phyloP scores from a whole-genome alignment of 2,888 invertebrate species.

The Microctonus brassicae region DNA sequence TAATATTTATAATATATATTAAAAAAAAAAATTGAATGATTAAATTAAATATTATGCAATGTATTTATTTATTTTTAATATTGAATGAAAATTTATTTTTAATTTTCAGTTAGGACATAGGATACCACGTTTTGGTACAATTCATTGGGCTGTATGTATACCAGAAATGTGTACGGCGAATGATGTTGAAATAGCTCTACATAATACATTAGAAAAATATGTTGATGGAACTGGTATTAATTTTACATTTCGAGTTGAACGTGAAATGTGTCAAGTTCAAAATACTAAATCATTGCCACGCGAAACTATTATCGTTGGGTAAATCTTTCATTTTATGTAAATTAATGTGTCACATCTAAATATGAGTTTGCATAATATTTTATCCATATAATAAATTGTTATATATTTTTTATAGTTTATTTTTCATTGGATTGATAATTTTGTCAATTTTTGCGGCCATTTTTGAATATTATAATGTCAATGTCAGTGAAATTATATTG shows the following conservation, averaged over 20 bases:
- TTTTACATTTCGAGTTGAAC: constrained; percentile 74
- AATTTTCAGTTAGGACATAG: constrained; percentile 77
- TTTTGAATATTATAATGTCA: constrained; percentile 62
- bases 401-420: constrained; percentile 60
- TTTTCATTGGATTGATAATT: constrained; percentile 70
- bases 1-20: too few relatives aligned
- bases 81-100: not conserved
- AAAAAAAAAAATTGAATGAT: too few relatives aligned
- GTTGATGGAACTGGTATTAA: constrained; percentile 73
- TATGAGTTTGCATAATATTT: not conserved
- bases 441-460: constrained; percentile 65
- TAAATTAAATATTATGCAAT: not conserved
- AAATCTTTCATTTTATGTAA: constrained; percentile 37
- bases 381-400: not conserved
- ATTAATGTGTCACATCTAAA: not conserved
- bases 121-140: constrained; percentile 77
- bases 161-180: constrained; percentile 74
- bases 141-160: constrained; percentile 80
- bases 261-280: constrained; percentile 75
- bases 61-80: too few relatives aligned
- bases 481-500: constrained; percentile 69
- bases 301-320: constrained; percentile 72
- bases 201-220: constrained; percentile 70
- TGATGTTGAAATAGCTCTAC: constrained; percentile 75
- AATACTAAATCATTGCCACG: constrained; percentile 66